A percentile compares a stretch with the other conserved stretches of the same genome.
phyloP scores from a whole-genome alignment of 2,888 invertebrate genomes.

The Hypsopygia costalis region DNA sequence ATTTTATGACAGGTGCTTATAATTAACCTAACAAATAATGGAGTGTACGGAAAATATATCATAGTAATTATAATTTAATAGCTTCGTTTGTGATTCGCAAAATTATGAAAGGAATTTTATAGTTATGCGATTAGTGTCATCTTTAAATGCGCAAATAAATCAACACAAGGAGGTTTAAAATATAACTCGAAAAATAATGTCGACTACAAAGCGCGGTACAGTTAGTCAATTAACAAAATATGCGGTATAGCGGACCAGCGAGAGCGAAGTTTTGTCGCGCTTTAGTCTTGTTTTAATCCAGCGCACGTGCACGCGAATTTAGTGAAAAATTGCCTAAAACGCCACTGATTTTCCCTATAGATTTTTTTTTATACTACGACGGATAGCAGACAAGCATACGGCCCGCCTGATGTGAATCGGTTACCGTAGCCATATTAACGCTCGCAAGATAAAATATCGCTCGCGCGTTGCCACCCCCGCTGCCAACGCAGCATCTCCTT shows the following conservation, averaged over 20 bases:
- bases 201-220: slow-evolving; percentile 35
- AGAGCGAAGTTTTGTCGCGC: slow-evolving; percentile 23
- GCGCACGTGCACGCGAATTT: slow-evolving; percentile 11
- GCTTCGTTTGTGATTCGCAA: slow-evolving; percentile 23
- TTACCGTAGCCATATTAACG: no score
- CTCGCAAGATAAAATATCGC: no score
- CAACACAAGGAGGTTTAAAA: slow-evolving; percentile 41
- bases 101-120: slow-evolving; percentile 24
- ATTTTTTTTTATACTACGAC: no score
- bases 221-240: slow-evolving; percentile 56
- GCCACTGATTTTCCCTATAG: not conserved
- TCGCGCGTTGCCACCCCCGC: no score
- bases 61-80: slow-evolving; percentile 17
- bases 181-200: slow-evolving; percentile 38
- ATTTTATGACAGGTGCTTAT: slow-evolving; percentile 1
- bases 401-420: no score
- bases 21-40: not conserved
- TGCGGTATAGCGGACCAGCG: slow-evolving; percentile 34
- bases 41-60: slow-evolving; percentile 9
- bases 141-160: slow-evolving; percentile 38
- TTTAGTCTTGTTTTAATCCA: slow-evolving; percentile 14
- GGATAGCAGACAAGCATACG: no score
- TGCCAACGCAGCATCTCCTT: no score
- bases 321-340: not conserved
- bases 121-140: slow-evolving; percentile 37